phyloP scores from a whole-genome alignment of 1,140 invertebrate genomes.

The Bacillus rossius region DNA sequence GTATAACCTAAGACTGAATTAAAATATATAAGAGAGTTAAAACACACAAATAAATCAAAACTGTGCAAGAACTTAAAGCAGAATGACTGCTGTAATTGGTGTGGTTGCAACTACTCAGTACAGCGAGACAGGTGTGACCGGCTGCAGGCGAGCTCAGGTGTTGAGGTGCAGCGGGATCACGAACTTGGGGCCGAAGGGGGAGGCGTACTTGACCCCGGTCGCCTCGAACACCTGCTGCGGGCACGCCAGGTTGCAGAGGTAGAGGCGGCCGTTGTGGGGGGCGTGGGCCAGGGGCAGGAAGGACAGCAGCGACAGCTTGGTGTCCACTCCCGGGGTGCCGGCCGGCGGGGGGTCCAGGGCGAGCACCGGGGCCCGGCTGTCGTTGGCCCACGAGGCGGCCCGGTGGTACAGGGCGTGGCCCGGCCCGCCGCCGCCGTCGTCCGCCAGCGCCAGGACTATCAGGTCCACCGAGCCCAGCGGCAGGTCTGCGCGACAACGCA shows the following conservation, averaged over 20 bases:
- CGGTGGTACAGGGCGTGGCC: conserved; percentile 14
- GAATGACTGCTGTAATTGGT: too few species aligned
- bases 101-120: too few species aligned
- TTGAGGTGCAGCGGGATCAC: conserved; percentile 73
- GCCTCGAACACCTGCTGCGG: conserved; percentile 70
- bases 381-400: conserved; percentile 58
- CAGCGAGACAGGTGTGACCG: too few species aligned
- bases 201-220: conserved; percentile 72
- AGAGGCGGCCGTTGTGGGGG: conserved; percentile 68
- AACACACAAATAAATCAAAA: too few species aligned
- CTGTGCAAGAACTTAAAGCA: too few species aligned
- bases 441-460: conserved; percentile 60
- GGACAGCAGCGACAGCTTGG: conserved; percentile 70
- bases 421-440: conserved; percentile 37
- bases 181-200: conserved; percentile 85
- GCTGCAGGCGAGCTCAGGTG: too few species aligned
- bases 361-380: conserved; percentile 69
- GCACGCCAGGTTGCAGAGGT: conserved; percentile 81
- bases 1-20: too few species aligned
- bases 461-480: conserved; percentile 56
- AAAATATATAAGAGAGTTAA: too few species aligned
- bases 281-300: conserved; percentile 68
- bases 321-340: conserved; percentile 56
- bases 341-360: conserved; percentile 72
- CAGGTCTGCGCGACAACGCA: conserved; percentile 39